A percentile compares a stretch with the other conserved stretches of the same genome.
Conservation (phyloP, 1,140 invertebrate genomes). For the Yoshiicerus persimilis region DNA sequence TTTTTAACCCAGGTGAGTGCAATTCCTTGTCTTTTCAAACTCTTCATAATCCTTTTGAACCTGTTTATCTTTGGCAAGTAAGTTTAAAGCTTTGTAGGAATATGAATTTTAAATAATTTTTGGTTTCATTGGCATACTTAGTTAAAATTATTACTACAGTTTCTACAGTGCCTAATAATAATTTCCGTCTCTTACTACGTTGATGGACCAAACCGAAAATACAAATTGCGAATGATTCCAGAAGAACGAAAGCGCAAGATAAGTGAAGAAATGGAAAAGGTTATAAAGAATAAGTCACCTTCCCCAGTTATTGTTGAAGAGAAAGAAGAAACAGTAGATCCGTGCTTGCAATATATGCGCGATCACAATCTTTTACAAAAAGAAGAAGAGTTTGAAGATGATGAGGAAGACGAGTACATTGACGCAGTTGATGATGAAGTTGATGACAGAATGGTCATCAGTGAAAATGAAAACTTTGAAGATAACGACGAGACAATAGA, state of each 20-base stretch:
- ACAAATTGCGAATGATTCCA: not conserved
- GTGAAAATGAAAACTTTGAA: not conserved
- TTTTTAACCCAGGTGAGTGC: constrained; percentile 3
- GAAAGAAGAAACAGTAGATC: not conserved
- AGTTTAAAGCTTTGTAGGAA: not conserved
- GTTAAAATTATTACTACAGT: not conserved
- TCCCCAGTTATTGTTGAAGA: not conserved
- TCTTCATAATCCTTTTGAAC: constrained; percentile 42
- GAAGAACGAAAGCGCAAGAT: not conserved
- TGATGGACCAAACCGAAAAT: not conserved
- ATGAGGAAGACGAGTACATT: not conserved
- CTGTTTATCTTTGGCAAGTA: constrained; percentile 41
- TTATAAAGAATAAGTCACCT: not conserved
- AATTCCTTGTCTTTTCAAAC: constrained; percentile 37
- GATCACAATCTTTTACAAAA: not conserved
- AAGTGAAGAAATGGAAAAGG: not conserved
- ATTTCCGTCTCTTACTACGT: constrained; percentile 14
- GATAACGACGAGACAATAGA: not conserved
- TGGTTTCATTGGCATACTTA: too few relatives aligned
- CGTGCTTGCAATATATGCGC: not conserved
- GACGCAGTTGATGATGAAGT: not conserved
- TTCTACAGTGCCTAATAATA: constrained; percentile 38
- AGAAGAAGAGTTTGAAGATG: not conserved
- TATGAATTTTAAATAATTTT: not conserved
- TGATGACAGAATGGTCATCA: not conserved